A percentile compares a stretch with the other conserved stretches of the same genome.
Conservation (phyloP, 2,888 invertebrate genomes). For the Scrobipalpa atriplicella region DNA sequence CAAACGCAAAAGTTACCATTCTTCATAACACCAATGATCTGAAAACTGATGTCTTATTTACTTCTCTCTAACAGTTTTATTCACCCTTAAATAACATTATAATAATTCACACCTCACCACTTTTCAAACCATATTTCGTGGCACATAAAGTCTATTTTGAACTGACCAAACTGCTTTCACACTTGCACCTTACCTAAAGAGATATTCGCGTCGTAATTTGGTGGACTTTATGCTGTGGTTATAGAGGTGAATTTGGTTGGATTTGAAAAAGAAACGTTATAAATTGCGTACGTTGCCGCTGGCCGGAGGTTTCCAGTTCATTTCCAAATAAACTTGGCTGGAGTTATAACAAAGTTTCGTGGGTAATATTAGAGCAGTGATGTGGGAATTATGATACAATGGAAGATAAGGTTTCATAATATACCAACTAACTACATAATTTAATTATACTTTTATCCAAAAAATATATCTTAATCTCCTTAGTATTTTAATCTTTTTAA, state of each 20-base stretch:
- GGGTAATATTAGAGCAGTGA: constrained; percentile 57
- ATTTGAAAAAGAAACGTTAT: constrained; percentile 47
- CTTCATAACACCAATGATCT: not conserved
- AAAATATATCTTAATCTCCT: no score
- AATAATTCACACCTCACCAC: not conserved
- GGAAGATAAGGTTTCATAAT: not conserved
- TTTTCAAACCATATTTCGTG: constrained; percentile 13
- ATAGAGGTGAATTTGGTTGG: constrained; percentile 43
- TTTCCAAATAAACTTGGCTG: constrained; percentile 70
- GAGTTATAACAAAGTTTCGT: constrained; percentile 73
- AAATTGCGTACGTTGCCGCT: constrained; percentile 63
- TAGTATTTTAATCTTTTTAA: no score
- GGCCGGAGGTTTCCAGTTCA: constrained; percentile 70
- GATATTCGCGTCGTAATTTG: not conserved
- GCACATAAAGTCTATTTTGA: constrained; percentile 21
- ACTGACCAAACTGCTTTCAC: not conserved
- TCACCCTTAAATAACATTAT: not conserved
- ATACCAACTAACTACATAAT: no score
- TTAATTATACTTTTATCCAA: no score
- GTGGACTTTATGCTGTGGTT: constrained; percentile 34
- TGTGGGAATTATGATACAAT: constrained; percentile 28
- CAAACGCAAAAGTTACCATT: not conserved
- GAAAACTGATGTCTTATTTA: not conserved
- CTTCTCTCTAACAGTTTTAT: not conserved
- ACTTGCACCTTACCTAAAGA: not conserved